These are phyloP conservation scores for Oligia latruncula DNA, from an alignment of 2,888 invertebrate species.

Conservation along the genomic window DNA sequence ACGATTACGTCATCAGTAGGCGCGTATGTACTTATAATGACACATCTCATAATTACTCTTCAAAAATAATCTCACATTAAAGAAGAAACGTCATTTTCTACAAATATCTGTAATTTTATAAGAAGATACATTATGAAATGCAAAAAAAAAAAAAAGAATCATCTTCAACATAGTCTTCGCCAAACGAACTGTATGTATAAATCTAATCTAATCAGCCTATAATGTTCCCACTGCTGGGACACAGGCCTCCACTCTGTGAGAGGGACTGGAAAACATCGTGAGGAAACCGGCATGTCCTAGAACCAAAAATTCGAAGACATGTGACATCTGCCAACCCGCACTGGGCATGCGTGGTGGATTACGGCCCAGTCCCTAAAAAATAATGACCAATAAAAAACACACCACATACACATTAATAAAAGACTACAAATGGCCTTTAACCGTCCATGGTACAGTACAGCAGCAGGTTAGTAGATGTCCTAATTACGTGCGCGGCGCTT, in stretches of 20 bases:
- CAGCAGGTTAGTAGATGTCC: constrained; percentile 60
- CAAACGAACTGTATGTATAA: too few relatives aligned
- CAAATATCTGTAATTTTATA: not conserved
- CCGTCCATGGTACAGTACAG: constrained; percentile 27
- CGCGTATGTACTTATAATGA: not conserved
- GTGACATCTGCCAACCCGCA: too few relatives aligned
- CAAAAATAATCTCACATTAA: not conserved
- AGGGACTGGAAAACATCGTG: too few relatives aligned
- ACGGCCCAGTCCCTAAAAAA: not conserved
- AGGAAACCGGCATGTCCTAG: too few relatives aligned
- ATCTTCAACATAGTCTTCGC: too few relatives aligned
- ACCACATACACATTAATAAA: constrained; percentile 10
- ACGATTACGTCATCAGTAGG: not conserved
- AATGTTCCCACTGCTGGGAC: too few relatives aligned
- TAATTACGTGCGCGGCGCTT: constrained; percentile 58
- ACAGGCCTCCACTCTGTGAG: too few relatives aligned
- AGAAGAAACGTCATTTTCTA: not conserved
- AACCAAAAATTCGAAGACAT: too few relatives aligned
- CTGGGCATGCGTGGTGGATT: too few relatives aligned
- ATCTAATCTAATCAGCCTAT: too few relatives aligned
- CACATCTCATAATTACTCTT: not conserved
- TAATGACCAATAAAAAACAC: not conserved
- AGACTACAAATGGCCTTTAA: constrained; percentile 52
- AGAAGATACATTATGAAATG: not conserved
- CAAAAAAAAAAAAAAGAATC: not conserved